Evolutionary conservation across 2,888 invertebrate genomes (phyloP).

Genomic region (Schrankia costaestrigalis): DNA sequence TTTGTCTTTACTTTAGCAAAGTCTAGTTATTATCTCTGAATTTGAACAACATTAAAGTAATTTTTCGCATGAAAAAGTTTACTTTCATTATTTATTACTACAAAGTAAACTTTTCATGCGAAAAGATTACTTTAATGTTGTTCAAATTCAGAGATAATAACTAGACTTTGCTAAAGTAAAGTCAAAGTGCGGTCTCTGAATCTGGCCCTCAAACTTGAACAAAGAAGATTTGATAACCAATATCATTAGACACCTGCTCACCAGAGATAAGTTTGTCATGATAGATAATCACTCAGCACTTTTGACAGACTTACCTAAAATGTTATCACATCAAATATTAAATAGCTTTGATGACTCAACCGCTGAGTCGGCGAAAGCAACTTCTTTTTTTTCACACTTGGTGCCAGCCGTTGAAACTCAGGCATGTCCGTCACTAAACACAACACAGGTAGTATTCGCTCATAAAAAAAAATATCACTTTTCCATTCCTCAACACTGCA

Average conservation of each 20-base stretch:
- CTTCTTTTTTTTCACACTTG: conserved; percentile 77
- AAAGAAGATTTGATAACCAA: no score
- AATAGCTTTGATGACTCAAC: conserved; percentile 57
- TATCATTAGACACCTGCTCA: conserved; percentile 38
- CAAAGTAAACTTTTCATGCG: no score
- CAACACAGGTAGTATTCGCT: conserved; percentile 44
- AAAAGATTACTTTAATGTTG: no score
- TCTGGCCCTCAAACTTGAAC: no score
- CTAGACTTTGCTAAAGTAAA: no score
- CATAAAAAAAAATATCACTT: conserved; percentile 33
- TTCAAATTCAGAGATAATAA: no score
- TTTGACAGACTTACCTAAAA: conserved; percentile 74
- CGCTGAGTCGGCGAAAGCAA: conserved; percentile 50
- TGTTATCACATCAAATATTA: conserved; percentile 73
- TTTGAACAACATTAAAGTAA: no score
- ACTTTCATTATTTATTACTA: no score
- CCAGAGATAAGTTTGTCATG: conserved; percentile 40
- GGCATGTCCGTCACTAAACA: conserved; percentile 72
- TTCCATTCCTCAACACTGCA: conserved; percentile 56
- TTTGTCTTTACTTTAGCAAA: no score
- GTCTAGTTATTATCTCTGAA: no score
- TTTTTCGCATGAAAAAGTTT: no score
- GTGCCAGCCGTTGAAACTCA: conserved; percentile 65
- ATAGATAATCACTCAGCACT: conserved; percentile 47
- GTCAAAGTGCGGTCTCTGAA: no score